phyloP scores from a whole-genome alignment of 2,888 invertebrate species.

The Idaea aversata region DNA sequence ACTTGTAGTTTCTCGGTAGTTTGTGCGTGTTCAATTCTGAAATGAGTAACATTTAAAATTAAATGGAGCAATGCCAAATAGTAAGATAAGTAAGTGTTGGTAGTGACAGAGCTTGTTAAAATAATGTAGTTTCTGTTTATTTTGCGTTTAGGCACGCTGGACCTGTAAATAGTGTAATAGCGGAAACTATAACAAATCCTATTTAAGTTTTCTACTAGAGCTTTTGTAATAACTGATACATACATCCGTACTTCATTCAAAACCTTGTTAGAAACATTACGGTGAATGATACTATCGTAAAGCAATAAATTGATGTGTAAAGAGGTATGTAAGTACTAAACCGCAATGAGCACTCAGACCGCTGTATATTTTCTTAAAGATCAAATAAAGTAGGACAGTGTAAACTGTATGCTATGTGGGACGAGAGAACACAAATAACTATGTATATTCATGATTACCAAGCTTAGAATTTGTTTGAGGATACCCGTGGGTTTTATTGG shows the following conservation, averaged over 20 bases:
- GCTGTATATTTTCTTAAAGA: conserved; percentile 20
- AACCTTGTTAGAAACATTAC: not conserved
- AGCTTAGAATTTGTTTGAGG: not conserved
- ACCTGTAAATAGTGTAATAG: not conserved
- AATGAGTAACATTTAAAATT: conserved; percentile 44
- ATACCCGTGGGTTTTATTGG: not conserved
- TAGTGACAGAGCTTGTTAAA: conserved; percentile 15
- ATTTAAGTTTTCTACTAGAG: not conserved
- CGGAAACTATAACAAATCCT: not conserved
- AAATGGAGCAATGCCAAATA: conserved; percentile 38
- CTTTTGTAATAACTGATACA: not conserved
- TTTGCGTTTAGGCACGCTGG: not conserved
- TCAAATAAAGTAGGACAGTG: conserved; percentile 22
- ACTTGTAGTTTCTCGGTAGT: conserved; percentile 44
- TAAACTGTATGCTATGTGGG: conserved; percentile 13
- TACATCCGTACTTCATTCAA: not conserved
- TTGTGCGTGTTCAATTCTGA: conserved; percentile 59
- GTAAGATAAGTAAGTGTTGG: conserved; percentile 20
- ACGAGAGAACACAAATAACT: conserved; percentile 8
- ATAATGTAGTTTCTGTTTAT: conserved; percentile 15
- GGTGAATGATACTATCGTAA: not conserved
- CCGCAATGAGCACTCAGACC: conserved; percentile 10
- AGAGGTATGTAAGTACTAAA: conserved; percentile 8
- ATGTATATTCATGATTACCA: not conserved
- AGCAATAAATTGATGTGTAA: not conserved